Percentiles rank a stretch among this genome's conserved stretches.
Evolutionary conservation across 2,113 vertebrate genomes (phyloP).

Genomic region (Pandion haliaetus): DNA sequence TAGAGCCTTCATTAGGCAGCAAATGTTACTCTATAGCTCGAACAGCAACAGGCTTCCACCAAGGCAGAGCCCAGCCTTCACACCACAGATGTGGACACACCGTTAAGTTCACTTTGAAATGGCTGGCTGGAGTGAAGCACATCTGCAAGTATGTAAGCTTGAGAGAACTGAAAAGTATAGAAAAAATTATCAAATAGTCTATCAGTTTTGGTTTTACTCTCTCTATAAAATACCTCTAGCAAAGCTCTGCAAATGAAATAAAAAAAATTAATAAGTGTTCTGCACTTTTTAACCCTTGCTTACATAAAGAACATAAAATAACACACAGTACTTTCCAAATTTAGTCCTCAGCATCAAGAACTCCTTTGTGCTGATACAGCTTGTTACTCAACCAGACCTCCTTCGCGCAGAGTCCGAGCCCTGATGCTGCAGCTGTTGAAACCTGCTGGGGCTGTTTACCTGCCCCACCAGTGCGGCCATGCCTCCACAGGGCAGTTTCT

Average conservation of each 20-base stretch:
- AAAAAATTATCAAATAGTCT: background rate
- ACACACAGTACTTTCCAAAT: fast-evolving
- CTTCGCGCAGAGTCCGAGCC: fast-evolving
- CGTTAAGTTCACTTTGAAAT: fast-evolving
- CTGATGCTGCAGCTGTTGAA: fast-evolving
- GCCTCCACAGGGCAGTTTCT: background rate
- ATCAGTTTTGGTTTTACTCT: background rate
- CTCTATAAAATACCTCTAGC: background rate
- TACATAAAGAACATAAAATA: background rate
- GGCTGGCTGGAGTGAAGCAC: background rate
- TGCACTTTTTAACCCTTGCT: background rate
- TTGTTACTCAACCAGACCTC: fast-evolving
- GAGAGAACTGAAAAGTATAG: background rate
- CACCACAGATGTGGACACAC: fast-evolving
- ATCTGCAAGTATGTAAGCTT: fast-evolving
- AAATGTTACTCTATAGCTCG: background rate
- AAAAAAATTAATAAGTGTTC: too few species aligned
- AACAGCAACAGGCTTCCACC: fast-evolving
- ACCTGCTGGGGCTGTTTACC: background rate
- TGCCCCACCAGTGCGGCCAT: fast-evolving
- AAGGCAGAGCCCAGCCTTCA: background rate
- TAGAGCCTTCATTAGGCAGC: background rate
- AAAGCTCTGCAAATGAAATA: background rate
- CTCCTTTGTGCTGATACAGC: background rate
- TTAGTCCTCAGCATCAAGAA: background rate